phyloP scores from a whole-genome alignment of 1,140 invertebrate genomes.

The Danaus plexippus region DNA sequence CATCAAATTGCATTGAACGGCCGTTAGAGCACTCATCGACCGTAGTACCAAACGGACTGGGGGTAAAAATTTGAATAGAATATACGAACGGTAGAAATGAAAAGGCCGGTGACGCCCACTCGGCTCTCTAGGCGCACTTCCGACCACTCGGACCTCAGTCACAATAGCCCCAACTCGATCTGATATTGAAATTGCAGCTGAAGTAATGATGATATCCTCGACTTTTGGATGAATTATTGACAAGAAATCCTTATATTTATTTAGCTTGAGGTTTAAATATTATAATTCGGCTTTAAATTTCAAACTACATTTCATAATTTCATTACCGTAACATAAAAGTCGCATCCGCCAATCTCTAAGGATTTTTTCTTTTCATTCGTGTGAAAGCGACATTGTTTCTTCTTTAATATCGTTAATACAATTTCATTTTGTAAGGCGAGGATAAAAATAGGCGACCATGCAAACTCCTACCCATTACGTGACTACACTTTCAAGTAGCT shows the following conservation, averaged over 20 bases:
- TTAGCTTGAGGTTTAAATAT: too few relatives aligned
- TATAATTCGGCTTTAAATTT: too few relatives aligned
- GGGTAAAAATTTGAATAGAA: slow-evolving; percentile 71
- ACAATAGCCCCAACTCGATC: slow-evolving; percentile 58
- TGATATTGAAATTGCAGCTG: slow-evolving; percentile 64
- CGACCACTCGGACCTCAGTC: slow-evolving; percentile 51
- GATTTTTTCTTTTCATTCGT: slow-evolving; percentile 10
- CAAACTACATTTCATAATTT: too few relatives aligned
- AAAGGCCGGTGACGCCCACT: slow-evolving; percentile 49
- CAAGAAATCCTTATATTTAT: not conserved
- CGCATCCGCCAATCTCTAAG: slow-evolving; percentile 8
- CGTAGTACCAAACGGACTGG: slow-evolving; percentile 37
- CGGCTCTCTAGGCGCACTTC: slow-evolving; percentile 47
- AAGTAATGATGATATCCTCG: slow-evolving; percentile 35
- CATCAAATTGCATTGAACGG: slow-evolving; percentile 69
- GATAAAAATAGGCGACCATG: slow-evolving; percentile 28
- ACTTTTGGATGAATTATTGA: not conserved
- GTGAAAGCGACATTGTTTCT: slow-evolving; percentile 14
- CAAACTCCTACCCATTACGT: slow-evolving; percentile 25
- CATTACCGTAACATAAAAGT: too few relatives aligned
- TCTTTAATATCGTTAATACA: slow-evolving; percentile 25
- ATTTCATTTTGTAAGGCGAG: slow-evolving; percentile 25
- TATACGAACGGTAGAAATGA: slow-evolving; percentile 49
- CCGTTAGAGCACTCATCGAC: slow-evolving; percentile 64
- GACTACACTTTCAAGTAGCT: slow-evolving; percentile 28